Percentiles rank a stretch among this genome's conserved stretches.
Evolutionary conservation across 2,797 vertebrate species (phyloP).

Genomic region (Epinephelus malabaricus): DNA sequence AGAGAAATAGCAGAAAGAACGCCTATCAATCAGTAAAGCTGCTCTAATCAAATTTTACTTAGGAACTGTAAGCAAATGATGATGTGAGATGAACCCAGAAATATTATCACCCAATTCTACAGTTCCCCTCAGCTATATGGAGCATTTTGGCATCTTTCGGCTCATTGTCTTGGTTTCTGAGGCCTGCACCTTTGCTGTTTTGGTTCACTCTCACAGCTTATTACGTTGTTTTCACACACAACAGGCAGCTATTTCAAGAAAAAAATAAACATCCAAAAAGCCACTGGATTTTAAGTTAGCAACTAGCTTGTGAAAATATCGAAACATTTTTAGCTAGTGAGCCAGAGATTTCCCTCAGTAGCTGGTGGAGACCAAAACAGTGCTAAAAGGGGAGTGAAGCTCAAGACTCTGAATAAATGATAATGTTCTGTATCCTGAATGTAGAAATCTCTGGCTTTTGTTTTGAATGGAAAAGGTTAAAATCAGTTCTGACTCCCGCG

Average conservation of each 20-base stretch:
- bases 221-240: not conserved
- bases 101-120: not conserved
- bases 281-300: too few relatives aligned
- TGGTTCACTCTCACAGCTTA: not conserved
- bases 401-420: too few relatives aligned
- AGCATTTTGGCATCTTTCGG: not conserved
- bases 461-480: too few relatives aligned
- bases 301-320: too few relatives aligned
- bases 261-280: not conserved
- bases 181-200: not conserved
- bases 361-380: not conserved
- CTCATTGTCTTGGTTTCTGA: not conserved
- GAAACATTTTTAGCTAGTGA: too few relatives aligned
- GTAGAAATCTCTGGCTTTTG: too few relatives aligned
- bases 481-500: too few relatives aligned
- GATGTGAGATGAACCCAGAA: not conserved
- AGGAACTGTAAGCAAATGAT: constrained; percentile 1
- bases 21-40: not conserved
- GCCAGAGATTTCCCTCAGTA: not conserved
- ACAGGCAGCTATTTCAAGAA: not conserved
- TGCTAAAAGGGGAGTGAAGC: too few relatives aligned
- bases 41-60: not conserved
- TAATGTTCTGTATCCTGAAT: too few relatives aligned
- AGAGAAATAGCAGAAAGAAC: not conserved
- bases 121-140: not conserved